Base-by-base conservation (phyloP, 1,140 invertebrate species). In the Drosophila auraria region DNA sequence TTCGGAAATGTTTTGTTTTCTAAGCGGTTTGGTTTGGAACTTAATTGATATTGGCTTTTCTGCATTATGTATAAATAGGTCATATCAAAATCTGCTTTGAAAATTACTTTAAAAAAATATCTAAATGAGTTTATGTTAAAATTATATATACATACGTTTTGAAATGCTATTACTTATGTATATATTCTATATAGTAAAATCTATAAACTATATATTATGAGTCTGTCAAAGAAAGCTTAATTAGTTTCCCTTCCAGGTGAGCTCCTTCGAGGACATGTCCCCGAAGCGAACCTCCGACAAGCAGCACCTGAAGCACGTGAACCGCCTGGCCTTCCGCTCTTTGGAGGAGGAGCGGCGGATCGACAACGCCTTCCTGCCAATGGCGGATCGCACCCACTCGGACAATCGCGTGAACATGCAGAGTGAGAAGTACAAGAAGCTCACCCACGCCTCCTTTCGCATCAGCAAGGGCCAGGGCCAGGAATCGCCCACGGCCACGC, bases 251-350 rank as follows among this genome's bases (percentile, higher is more conserved):
- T 75, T 69, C 44, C 51, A 78, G 75, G 75, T 93, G 23, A 92
- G 91, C 65, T 93, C 92, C 17, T 93, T 93, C 50, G 92, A 93
- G 75, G 92, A 93, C 53, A 93, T 93, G 92, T 92, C 92, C 5
- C 91, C 91, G 0, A 75, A 82, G 45, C 47, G 73, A 8, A 64
- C 58, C 17, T 73, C 75, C 3, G 80, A 80, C 20, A 83, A 92
- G 11, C 82, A 92, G 40, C 78, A 92, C 59, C 64, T 93, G 36
- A 92, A 91, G 61, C 83, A 93, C 45, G 92, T 90, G 2, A 93
- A 93, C 63, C 92, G 92, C 7, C 36, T 92, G 78, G 89, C 89
- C 60, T 93, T 93, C 23, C 81, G 92, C 23, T 93, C 92, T 7
- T 59, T 93, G 71, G 92, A 93, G 71, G 92, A 93, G 69, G 92